Conservation (phyloP, 2,797 vertebrate species). For the Falco berigora region DNA sequence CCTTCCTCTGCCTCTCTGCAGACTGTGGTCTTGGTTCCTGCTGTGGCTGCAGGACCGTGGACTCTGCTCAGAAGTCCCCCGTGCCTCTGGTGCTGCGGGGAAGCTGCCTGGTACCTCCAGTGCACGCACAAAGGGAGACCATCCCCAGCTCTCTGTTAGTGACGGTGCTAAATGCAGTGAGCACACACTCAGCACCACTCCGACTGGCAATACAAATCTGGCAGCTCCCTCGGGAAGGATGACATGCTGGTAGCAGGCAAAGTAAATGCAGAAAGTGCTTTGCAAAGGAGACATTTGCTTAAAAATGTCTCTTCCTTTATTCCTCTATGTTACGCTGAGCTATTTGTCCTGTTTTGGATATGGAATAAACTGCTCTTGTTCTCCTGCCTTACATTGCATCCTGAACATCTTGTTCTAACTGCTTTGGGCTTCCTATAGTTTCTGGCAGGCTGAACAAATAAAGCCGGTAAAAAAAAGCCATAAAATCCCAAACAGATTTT, state of each 20-base stretch:
- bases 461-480: neutral
- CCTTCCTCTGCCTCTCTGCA: neutral
- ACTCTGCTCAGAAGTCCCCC: neutral
- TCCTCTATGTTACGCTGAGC: neutral
- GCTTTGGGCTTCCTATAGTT: neutral
- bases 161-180: rapidly evolving
- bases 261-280: neutral
- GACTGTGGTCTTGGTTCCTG: neutral
- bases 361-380: neutral
- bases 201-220: neutral
- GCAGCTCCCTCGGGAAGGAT: neutral
- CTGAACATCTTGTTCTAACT: neutral
- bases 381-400: neutral
- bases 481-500: slow-evolving; percentile 11
- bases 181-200: rapidly evolving
- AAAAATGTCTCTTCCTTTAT: neutral
- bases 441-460: neutral
- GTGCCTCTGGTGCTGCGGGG: rapidly evolving
- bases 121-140: neutral
- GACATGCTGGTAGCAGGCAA: neutral
- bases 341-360: neutral
- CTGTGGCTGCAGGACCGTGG: neutral
- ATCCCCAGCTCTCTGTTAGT: neutral
- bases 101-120: rapidly evolving
- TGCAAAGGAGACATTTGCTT: neutral